Evolutionary conservation across 2,113 vertebrate species (phyloP), one percentile per base, ranked within the genome.

Genomic region (Cyrtonyx montezumae): DNA sequence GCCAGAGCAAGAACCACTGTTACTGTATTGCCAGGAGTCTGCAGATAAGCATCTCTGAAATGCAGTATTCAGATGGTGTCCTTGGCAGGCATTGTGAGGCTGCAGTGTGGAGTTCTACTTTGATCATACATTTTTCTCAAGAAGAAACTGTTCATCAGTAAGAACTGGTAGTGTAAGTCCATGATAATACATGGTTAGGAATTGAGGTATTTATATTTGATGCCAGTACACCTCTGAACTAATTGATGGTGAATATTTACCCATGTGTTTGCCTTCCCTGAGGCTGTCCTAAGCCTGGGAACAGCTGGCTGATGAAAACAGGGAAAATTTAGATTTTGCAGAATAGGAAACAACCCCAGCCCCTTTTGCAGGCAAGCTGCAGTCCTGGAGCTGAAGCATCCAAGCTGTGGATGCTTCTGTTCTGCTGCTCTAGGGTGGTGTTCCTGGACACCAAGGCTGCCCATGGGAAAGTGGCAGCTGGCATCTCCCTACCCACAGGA

Each of bases 381-480:
- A 7, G 17, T 25, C 43, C 32, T 36, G 48, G 36, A 17, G 20
- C 1, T 1, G 28, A 21, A 77, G 9, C 51, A 16, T 28, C 16
- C 9, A 13, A 25, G 28, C 1, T 0, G 0, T 28, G 17, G 2
- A 51, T 23, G 40, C 11, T 80, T 74, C 37, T 55, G 10, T 7
- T 9, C 37, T 2, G 1, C 28, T 74, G 7, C 23, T 74, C 42
- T 66, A 42, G 23, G 37, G 13, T 49, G 37, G 30, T 81, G 23
- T 3, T 68, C 8, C 67, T 67, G 76, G 43, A 22, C 32, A 61
- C 3, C 20, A 21, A 0, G 2, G 20, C 8, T 17, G 6, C 6
- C 19, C 1, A 4, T 9, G 37, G 2, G 5, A 71, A 88, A 86
- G 8, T 28, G 32, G 32, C 23, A 69, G 36, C 40, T 83, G 34